Evolutionary conservation across 2,888 invertebrate species (phyloP).

Genomic region (Heliconius sara): DNA sequence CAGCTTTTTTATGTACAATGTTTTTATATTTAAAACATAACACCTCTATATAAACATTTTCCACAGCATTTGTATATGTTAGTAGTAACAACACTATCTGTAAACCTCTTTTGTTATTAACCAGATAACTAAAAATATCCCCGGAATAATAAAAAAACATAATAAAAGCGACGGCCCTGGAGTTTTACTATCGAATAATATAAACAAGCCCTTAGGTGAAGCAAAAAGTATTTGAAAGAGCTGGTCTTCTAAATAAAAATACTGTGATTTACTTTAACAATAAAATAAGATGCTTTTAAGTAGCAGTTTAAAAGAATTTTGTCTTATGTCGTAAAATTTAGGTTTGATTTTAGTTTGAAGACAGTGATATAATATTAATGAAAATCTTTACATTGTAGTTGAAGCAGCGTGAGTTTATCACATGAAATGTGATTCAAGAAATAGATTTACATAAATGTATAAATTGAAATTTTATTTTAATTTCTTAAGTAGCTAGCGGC

Average conservation of each 20-base stretch:
- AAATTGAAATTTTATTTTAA: too few species aligned
- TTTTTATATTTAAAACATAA: background rate
- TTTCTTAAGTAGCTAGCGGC: too few species aligned
- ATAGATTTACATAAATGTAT: too few species aligned
- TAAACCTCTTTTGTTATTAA: conserved; percentile 37
- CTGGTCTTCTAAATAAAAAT: background rate
- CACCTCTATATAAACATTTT: background rate
- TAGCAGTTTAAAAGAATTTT: background rate
- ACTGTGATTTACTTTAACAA: background rate
- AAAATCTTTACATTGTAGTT: background rate
- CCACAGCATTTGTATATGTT: background rate
- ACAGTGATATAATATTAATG: background rate
- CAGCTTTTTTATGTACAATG: background rate
- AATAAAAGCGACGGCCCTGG: conserved; percentile 39
- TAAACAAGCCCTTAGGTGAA: conserved; percentile 40
- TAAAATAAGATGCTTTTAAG: background rate
- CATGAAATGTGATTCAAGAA: too few species aligned
- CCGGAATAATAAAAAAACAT: conserved; percentile 38
- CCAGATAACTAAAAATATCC: conserved; percentile 39
- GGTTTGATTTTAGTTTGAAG: background rate
- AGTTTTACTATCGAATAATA: conserved; percentile 41
- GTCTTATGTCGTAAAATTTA: background rate
- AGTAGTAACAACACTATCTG: conserved; percentile 2
- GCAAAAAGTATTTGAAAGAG: conserved; percentile 2
- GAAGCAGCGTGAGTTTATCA: background rate